Evolutionary conservation across 2,888 invertebrate species (phyloP).

Genomic region (Dyspetes luteomarginatus): DNA sequence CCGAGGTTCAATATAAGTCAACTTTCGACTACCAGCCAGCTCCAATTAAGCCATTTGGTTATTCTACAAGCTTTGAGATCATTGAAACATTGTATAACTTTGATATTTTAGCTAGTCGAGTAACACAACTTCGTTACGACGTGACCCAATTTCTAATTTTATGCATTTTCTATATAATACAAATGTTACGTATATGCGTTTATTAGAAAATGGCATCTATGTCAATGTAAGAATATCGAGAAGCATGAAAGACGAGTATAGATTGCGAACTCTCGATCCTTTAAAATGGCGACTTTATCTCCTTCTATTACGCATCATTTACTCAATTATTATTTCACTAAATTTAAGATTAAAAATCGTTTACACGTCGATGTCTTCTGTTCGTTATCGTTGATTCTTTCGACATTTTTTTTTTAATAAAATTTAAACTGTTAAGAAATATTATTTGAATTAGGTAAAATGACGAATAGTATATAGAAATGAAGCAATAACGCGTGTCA

Average conservation of each 20-base stretch:
- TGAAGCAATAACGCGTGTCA: no score
- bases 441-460: no score
- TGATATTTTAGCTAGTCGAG: slow-evolving; percentile 30
- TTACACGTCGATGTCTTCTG: no score
- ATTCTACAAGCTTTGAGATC: slow-evolving; percentile 28
- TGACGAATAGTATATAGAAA: no score
- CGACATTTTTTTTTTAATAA: background rate
- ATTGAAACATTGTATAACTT: slow-evolving; percentile 15
- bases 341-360: no score
- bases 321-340: no score
- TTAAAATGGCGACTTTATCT: background rate
- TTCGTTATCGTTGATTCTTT: background rate
- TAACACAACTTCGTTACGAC: slow-evolving; percentile 29
- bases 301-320: background rate
- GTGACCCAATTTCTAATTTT: slow-evolving; percentile 22
- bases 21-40: slow-evolving; percentile 34
- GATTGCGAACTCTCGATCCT: background rate
- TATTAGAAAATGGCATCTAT: background rate
- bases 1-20: slow-evolving; percentile 35
- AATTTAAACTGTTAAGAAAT: no score
- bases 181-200: background rate
- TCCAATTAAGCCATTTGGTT: slow-evolving; percentile 41
- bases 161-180: background rate
- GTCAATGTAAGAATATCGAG: background rate
- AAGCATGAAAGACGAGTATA: background rate